These are phyloP conservation scores for Dasyornis broadbenti DNA, from an alignment of 2,113 vertebrate species.

Conservation along the genomic window DNA sequence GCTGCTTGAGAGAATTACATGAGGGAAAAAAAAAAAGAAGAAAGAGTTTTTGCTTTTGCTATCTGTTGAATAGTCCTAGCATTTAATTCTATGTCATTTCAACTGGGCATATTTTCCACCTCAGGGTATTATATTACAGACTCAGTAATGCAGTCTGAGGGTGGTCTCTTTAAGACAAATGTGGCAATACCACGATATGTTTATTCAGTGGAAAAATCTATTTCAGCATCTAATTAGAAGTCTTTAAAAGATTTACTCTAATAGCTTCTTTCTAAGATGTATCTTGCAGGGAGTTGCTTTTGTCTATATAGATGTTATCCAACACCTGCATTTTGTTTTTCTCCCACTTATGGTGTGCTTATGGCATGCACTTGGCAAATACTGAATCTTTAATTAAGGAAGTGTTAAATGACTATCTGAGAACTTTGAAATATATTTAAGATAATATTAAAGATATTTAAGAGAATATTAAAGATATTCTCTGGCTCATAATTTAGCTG, in stretches of 20 bases:
- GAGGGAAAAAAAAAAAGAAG: neutral
- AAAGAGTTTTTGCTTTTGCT: neutral
- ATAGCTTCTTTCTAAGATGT: conserved; percentile 38
- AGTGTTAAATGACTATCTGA: conserved; percentile 41
- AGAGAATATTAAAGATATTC: neutral
- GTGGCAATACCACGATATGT: conserved; percentile 54
- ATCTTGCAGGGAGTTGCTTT: conserved; percentile 20
- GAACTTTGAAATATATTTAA: too few species aligned
- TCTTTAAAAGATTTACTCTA: conserved; percentile 60
- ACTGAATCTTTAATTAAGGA: conserved; percentile 36
- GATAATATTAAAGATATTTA: too few species aligned
- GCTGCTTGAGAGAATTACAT: neutral
- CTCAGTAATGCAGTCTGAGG: conserved; percentile 55
- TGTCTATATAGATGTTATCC: conserved; percentile 60
- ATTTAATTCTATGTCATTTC: conserved; percentile 23
- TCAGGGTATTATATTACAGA: conserved; percentile 46
- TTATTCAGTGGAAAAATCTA: conserved; percentile 69
- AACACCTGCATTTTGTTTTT: conserved; percentile 49
- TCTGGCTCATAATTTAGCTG: neutral
- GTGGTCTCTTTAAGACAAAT: conserved; percentile 70
- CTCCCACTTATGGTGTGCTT: conserved; percentile 29
- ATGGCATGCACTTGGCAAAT: conserved; percentile 40
- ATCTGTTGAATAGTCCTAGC: neutral
- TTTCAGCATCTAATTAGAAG: conserved; percentile 67
- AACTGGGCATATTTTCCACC: conserved; percentile 38